Evolutionary conservation across 2,797 vertebrate species (phyloP).

Genomic region (Serranus cabrilla): DNA sequence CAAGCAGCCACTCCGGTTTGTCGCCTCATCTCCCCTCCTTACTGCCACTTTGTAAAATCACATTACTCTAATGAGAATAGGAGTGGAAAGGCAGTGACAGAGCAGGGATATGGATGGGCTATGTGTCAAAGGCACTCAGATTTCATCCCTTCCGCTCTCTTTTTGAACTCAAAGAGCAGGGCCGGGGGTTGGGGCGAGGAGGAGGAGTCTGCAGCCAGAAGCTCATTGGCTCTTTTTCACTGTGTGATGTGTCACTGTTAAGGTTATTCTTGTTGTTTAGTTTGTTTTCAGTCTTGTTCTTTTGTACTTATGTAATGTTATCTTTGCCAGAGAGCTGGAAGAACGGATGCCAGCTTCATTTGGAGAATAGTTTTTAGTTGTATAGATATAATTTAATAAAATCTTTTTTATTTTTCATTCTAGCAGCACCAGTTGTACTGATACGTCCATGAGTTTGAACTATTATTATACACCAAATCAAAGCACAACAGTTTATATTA

Average conservation of each 20-base stretch:
- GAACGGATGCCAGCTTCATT: neutral
- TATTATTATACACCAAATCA: neutral
- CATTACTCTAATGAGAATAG: constrained; percentile 93
- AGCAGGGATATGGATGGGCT: constrained; percentile 88
- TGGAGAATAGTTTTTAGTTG: neutral
- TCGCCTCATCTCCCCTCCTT: constrained; percentile 82
- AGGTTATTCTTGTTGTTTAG: constrained; percentile 33
- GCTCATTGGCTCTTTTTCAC: constrained; percentile 34
- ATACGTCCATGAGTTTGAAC: neutral
- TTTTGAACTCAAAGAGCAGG: constrained; percentile 63
- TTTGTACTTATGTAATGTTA: constrained; percentile 8
- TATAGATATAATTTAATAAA: neutral
- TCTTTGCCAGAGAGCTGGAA: neutral
- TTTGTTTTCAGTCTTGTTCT: constrained; percentile 41
- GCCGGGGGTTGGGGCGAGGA: constrained; percentile 46
- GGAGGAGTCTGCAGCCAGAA: constrained; percentile 31
- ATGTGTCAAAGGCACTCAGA: constrained; percentile 90
- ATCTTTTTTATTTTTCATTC: neutral
- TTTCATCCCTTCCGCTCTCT: constrained; percentile 63
- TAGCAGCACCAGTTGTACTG: neutral
- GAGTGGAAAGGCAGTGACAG: constrained; percentile 90
- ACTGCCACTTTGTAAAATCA: constrained; percentile 85
- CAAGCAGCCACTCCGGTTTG: constrained; percentile 78
- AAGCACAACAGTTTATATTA: neutral
- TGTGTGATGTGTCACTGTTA: constrained; percentile 44